Evolutionary conservation across 2,113 vertebrate species (phyloP).

Genomic region (Pedetes capensis): DNA sequence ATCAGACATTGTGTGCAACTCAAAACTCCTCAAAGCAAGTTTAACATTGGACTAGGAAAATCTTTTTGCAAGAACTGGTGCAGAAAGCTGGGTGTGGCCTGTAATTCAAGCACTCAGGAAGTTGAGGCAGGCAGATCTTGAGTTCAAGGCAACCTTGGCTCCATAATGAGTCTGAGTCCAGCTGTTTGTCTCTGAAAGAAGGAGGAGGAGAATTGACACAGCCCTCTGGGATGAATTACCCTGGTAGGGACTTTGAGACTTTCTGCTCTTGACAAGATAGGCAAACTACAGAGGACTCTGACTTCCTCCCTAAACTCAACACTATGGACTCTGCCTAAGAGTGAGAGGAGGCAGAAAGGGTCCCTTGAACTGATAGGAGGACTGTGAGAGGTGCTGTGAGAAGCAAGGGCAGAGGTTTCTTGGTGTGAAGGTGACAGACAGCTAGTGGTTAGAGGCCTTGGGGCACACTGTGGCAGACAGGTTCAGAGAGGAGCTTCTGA

Average conservation of each 20-base stretch:
- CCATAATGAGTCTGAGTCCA: no score
- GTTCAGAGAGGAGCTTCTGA: neutral
- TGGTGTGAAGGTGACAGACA: neutral
- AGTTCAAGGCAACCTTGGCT: no score
- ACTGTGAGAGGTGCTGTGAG: neutral
- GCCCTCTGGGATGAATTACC: neutral
- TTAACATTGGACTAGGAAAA: neutral
- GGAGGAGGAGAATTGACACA: no score
- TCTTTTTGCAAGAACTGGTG: neutral
- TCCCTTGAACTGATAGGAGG: neutral
- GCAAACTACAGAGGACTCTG: neutral
- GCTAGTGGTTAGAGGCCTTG: neutral
- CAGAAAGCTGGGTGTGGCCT: no score
- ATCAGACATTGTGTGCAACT: neutral
- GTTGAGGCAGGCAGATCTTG: no score
- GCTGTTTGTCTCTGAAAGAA: no score
- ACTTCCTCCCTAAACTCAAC: neutral
- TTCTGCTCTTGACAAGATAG: neutral
- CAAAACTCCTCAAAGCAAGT: neutral
- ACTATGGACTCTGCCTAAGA: accelerated
- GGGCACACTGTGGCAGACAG: neutral
- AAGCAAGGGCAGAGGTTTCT: neutral
- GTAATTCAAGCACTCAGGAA: no score
- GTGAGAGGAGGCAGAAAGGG: neutral
- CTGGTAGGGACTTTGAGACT: neutral